A percentile compares a stretch with the other conserved stretches of the same genome.
phyloP scores from a whole-genome alignment of 2,797 vertebrate species.

The Hephaestus fuliginosus region DNA sequence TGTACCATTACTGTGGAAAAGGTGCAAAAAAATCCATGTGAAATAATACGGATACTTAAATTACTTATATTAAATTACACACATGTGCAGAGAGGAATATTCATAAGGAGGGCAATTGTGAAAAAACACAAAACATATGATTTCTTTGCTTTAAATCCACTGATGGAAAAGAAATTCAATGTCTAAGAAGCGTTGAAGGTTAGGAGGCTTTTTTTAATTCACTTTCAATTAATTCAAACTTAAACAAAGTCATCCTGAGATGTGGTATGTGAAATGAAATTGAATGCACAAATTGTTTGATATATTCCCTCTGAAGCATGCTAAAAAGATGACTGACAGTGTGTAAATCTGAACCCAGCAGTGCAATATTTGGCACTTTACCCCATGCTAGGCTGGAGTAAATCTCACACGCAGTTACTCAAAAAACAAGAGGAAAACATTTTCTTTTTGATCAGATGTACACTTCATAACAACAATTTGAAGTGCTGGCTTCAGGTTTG shows the following conservation, averaged over 20 bases:
- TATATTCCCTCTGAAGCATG: neutral
- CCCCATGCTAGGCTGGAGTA: slow-evolving; percentile 38
- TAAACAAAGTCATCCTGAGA: neutral
- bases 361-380: slow-evolving; percentile 11
- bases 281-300: neutral
- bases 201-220: neutral
- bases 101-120: neutral
- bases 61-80: too few relatives aligned
- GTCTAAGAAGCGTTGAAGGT: neutral
- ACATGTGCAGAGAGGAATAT: neutral
- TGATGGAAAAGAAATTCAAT: neutral
- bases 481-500: neutral
- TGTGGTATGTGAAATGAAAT: neutral
- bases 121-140: neutral
- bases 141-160: neutral
- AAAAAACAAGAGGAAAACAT: slow-evolving; percentile 14
- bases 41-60: neutral
- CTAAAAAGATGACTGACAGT: slow-evolving; percentile 33
- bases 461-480: neutral
- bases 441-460: neutral
- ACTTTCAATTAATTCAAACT: neutral
- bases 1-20: neutral
- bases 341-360: slow-evolving; percentile 22
- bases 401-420: slow-evolving; percentile 12
- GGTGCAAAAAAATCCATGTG: neutral